Conservation (phyloP, 2,888 invertebrate genomes). For the Chrysolina oricalcia region DNA sequence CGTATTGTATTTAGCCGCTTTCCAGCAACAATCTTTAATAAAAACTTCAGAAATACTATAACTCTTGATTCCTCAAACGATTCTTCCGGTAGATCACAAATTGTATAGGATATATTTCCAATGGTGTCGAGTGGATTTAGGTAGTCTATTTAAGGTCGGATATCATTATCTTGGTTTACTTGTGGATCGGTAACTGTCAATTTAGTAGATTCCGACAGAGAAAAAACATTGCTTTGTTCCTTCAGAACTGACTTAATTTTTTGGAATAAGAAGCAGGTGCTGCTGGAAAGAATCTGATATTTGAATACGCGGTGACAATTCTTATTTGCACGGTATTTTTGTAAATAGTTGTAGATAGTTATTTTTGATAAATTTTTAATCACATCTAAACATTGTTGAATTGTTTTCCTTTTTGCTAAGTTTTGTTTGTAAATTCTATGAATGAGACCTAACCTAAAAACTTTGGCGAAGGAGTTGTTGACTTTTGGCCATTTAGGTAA, state of each 20-base stretch:
- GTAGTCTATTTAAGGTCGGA: no score
- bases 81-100: no score
- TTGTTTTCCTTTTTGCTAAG: conserved; percentile 17
- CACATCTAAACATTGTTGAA: conserved; percentile 43
- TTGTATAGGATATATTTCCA: no score
- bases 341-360: conserved; percentile 52
- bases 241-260: background rate
- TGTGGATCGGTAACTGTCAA: no score
- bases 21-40: no score
- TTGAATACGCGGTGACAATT: background rate
- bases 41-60: no score
- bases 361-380: conserved; percentile 47
- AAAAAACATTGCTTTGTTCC: no score
- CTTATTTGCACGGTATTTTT: conserved; percentile 36
- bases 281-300: background rate
- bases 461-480: background rate
- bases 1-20: no score
- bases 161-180: no score
- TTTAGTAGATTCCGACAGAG: no score
- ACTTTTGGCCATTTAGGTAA: background rate
- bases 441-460: conserved; percentile 42
- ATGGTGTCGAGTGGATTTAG: no score
- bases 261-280: background rate
- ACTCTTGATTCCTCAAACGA: no score
- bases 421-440: conserved; percentile 32